Percentiles rank a stretch among this genome's conserved stretches.
Conservation (phyloP, 1,140 invertebrate genomes). For the Megalonaias nervosa region DNA sequence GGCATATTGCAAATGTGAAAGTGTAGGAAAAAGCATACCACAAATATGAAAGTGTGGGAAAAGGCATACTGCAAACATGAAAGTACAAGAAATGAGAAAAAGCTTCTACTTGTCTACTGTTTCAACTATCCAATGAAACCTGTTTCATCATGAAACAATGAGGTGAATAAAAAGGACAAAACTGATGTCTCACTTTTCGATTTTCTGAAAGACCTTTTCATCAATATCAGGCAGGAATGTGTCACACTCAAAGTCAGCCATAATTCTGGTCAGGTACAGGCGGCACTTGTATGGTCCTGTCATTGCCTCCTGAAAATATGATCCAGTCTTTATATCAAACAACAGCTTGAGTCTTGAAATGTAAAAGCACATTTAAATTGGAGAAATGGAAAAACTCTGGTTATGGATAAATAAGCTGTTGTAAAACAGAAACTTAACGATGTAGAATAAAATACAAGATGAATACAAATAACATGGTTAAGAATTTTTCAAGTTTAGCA, state of each 20-base stretch:
- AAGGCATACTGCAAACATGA: background rate
- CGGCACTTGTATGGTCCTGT: conserved; percentile 80
- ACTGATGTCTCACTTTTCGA: conserved; percentile 32
- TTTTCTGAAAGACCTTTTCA: conserved; percentile 73
- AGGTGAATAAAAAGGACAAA: background rate
- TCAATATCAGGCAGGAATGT: conserved; percentile 88
- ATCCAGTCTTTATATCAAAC: conserved; percentile 9
- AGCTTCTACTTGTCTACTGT: background rate
- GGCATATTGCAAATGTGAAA: background rate
- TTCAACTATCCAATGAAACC: background rate
- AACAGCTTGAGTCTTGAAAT: no score
- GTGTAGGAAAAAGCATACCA: background rate
- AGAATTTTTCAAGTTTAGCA: no score
- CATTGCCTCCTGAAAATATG: conserved; percentile 78
- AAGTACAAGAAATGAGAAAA: background rate
- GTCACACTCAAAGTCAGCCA: conserved; percentile 86
- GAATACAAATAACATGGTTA: no score
- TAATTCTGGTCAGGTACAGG: conserved; percentile 90
- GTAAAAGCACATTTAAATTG: no score
- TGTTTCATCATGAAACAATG: background rate
- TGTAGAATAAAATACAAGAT: no score
- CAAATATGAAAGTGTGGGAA: background rate
- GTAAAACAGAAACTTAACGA: no score
- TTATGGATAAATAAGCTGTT: no score
- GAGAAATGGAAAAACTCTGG: no score